phyloP scores from a whole-genome alignment of 53 echinoderm and acorn worm species.

The Astropecten irregularis region DNA sequence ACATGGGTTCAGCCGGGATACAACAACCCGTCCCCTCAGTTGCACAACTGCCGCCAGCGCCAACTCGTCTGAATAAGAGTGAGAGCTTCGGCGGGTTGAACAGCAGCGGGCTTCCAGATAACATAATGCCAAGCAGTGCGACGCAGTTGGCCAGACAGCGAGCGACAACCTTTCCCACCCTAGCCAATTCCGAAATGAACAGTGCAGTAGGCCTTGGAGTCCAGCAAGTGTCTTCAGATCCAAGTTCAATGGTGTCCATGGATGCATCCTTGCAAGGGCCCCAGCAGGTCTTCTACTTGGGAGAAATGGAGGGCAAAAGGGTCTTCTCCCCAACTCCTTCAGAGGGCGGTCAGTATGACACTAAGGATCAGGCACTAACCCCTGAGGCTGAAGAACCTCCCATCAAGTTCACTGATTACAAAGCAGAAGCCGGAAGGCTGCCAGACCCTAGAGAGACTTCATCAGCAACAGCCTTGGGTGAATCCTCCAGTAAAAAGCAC shows the following conservation, averaged over 20 bases:
- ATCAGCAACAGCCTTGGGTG: neutral
- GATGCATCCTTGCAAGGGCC: neutral
- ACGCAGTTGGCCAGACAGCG: conserved; percentile 4
- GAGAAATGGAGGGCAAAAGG: neutral
- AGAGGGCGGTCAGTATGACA: conserved; percentile 14
- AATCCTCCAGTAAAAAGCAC: conserved; percentile 26
- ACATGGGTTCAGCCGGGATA: neutral
- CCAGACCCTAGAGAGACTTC: neutral
- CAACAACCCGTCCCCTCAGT: neutral
- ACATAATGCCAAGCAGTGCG: neutral
- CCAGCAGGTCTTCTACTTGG: neutral
- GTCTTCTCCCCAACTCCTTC: conserved; percentile 36
- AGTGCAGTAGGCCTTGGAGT: neutral
- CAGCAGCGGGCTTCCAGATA: conserved; percentile 35
- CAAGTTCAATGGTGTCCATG: neutral
- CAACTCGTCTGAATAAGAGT: conserved; percentile 27
- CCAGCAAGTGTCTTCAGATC: neutral
- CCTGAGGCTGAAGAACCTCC: conserved; percentile 28
- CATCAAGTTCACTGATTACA: neutral
- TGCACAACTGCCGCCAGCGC: conserved; percentile 14
- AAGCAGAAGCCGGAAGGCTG: neutral
- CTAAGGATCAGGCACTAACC: conserved; percentile 3
- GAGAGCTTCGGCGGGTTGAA: conserved; percentile 17
- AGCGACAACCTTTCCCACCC: conserved; percentile 3
- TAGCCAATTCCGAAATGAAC: neutral